Percentiles rank a stretch among this genome's conserved stretches.
Conservation (phyloP, 2,888 invertebrate genomes). For the Trichogramma dendrolimi region DNA sequence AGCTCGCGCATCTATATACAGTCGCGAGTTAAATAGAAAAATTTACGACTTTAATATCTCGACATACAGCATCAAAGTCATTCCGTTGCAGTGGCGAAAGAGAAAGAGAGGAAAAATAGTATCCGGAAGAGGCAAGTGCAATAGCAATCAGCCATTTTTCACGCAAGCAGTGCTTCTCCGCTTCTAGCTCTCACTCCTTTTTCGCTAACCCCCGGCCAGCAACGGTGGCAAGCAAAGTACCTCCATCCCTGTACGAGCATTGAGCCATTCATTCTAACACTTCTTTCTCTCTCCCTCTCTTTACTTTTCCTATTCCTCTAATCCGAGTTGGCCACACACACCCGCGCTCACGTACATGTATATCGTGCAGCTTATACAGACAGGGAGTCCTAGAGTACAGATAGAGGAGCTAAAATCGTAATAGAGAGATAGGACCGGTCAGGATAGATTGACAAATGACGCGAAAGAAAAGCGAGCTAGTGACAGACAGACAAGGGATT, state of each 20-base stretch:
- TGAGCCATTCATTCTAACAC: constrained; percentile 15
- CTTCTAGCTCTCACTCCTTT: constrained; percentile 5
- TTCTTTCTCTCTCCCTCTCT: not conserved
- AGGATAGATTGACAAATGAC: constrained; percentile 28
- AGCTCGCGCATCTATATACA: too few species aligned
- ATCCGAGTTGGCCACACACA: too few species aligned
- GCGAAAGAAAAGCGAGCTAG: constrained; percentile 22
- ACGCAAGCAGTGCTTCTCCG: not conserved
- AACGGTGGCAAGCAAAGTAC: not conserved
- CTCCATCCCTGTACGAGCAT: constrained; percentile 9
- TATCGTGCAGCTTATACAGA: too few species aligned
- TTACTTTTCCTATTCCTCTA: not conserved
- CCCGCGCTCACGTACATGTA: too few species aligned
- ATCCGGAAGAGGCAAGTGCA: not conserved
- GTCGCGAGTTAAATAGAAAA: too few species aligned
- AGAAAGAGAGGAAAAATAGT: too few species aligned
- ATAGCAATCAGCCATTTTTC: constrained; percentile 16
- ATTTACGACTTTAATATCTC: too few species aligned
- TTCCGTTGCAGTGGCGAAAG: too few species aligned
- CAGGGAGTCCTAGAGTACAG: too few species aligned
- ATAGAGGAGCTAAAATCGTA: constrained; percentile 10
- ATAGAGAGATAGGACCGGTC: constrained; percentile 22
- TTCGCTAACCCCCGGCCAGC: not conserved
- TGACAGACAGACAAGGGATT: not conserved
- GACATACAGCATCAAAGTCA: too few species aligned